phyloP scores from a whole-genome alignment of 2,113 vertebrate species.

The Hippopotamus amphibius region DNA sequence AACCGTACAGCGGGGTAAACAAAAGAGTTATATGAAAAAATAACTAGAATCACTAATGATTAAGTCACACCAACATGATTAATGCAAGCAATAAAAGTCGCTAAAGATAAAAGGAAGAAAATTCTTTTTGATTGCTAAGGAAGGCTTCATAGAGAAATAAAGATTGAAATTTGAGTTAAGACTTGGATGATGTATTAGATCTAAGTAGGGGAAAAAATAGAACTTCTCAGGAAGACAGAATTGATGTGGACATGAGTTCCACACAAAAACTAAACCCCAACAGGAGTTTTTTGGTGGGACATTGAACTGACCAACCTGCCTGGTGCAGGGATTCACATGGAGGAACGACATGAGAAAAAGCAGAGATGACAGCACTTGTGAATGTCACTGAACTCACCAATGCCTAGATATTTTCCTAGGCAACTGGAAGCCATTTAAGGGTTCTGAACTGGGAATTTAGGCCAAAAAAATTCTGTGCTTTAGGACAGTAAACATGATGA shows the following conservation, averaged over 20 bases:
- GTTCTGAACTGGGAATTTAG: not conserved
- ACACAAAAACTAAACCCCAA: not conserved
- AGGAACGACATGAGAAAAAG: not conserved
- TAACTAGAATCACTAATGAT: constrained; percentile 71
- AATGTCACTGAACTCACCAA: not conserved
- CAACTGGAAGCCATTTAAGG: not conserved
- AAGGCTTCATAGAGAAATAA: constrained; percentile 54
- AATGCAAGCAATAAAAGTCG: constrained; percentile 75
- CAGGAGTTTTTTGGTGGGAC: not conserved
- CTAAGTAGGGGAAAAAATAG: not conserved
- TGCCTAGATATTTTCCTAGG: not conserved
- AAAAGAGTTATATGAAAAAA: constrained; percentile 68
- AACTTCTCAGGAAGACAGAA: constrained; percentile 3
- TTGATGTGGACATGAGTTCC: not conserved
- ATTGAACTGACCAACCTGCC: not conserved
- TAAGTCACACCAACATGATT: constrained; percentile 78
- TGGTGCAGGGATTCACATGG: not conserved
- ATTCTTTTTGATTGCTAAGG: constrained; percentile 60
- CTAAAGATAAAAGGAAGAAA: constrained; percentile 68
- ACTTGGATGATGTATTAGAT: constrained; percentile 62
- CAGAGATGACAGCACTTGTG: too few relatives aligned
- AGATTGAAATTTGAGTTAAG: constrained; percentile 69
- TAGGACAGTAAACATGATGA: not conserved
- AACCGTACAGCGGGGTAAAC: constrained; percentile 50
- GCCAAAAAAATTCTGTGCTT: not conserved